Conservation (phyloP, 1,140 invertebrate genomes). For the Drosophila kikkawai region DNA sequence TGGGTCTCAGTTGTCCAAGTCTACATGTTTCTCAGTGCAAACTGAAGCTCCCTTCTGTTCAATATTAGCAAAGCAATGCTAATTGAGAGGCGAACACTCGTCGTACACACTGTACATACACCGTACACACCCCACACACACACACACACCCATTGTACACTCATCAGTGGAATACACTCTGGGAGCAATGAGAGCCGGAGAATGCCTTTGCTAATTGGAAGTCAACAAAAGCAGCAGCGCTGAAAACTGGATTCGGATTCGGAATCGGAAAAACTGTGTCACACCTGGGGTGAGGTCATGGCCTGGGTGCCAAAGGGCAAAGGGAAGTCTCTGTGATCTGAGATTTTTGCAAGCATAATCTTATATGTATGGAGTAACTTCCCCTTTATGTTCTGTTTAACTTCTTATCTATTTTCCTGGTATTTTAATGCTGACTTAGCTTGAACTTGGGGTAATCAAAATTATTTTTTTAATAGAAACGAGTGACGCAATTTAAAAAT, state of each 20-base stretch:
- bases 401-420: not conserved
- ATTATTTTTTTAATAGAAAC: not conserved
- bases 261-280: constrained; percentile 41
- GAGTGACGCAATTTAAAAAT: not conserved
- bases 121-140: not conserved
- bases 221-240: constrained; percentile 38
- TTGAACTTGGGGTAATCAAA: not conserved
- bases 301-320: constrained; percentile 15
- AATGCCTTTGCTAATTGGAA: constrained; percentile 45
- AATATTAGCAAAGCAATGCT: constrained; percentile 49
- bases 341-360: not conserved
- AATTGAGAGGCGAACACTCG: constrained; percentile 39
- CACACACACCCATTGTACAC: not conserved
- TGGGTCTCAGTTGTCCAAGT: constrained; percentile 21
- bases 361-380: not conserved
- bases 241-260: constrained; percentile 11
- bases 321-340: not conserved
- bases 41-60: constrained; percentile 3
- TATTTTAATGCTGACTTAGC: not conserved
- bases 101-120: constrained; percentile 8
- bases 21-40: constrained; percentile 2
- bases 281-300: constrained; percentile 39
- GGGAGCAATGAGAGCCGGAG: constrained; percentile 9
- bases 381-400: too few relatives aligned
- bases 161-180: constrained; percentile 11